Evolutionary conservation across 2,888 invertebrate species (phyloP), one percentile per base, ranked within the genome.

Genomic region (Scaeva pyrastri): DNA sequence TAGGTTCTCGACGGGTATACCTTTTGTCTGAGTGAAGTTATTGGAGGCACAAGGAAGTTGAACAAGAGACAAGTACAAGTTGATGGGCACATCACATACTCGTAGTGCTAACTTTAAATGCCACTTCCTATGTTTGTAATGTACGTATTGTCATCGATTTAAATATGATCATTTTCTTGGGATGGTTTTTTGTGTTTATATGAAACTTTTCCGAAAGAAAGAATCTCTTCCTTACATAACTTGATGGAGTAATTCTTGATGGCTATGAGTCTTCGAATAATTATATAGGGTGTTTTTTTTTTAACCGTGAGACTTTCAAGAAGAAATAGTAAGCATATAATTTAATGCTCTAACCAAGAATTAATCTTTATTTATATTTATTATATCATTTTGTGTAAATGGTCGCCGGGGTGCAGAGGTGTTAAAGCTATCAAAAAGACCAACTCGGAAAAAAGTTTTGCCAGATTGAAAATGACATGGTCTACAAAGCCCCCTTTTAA

Each of bases 41-140:
- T 62, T 21, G 60, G 48, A 48, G 26, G 19, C 26, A 66, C 31
- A 48, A 66, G 66, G 66, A 66, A 48, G 19, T 48, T 2, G 10
- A 19, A 16, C 8, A 7, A 5, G 10, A 23, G 26, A 45, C 62
- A 43, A 26, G 11, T 16, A 19, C 8, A 14, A n/a, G 41, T 39
- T 64, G 64, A 64, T 64, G 45, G 6, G 64, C 26, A 64, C 64
- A 39, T 21, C 7, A 19, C 7, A n/a, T n/a, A n/a, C n/a, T n/a
- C n/a, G 12, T 45, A 45, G 16, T 62, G 8, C 6, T 23, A 10
- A 31, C 31, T 31, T 31, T 31, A 31, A 31, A 7, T 31, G 8
- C 6, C 31, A 5, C n/a, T n/a, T n/a, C n/a, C n/a, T n/a, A n/a
- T n/a, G n/a, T n/a, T n/a, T n/a, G n/a, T n/a, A n/a, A n/a, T n/a